phyloP scores from a whole-genome alignment of 2,113 vertebrate genomes.

The Oryzias woworae region DNA sequence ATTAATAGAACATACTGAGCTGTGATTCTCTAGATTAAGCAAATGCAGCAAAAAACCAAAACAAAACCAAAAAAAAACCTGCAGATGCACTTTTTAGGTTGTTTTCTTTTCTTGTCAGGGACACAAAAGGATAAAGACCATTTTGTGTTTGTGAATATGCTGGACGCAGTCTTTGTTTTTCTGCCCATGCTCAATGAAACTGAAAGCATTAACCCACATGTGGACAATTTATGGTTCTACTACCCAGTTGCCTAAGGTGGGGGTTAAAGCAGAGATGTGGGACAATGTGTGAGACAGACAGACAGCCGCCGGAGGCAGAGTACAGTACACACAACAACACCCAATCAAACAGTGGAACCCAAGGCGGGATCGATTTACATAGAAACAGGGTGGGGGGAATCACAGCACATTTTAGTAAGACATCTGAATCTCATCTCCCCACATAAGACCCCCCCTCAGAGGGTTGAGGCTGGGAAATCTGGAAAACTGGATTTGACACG shows the following conservation, averaged over 20 bases:
- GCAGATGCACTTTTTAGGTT: constrained; percentile 27
- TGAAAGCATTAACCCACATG: constrained; percentile 64
- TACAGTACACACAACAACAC: constrained; percentile 49
- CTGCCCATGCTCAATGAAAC: constrained; percentile 39
- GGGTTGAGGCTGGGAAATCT: constrained; percentile 42
- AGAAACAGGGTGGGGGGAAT: constrained; percentile 37
- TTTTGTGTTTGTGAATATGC: constrained; percentile 2
- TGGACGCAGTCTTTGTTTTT: constrained; percentile 32
- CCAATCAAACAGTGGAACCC: constrained; percentile 68
- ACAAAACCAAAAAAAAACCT: neutral
- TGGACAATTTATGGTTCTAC: constrained; percentile 40
- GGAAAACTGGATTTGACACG: constrained; percentile 60
- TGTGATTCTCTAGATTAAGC: constrained; percentile 66
- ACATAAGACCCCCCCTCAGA: constrained; percentile 51
- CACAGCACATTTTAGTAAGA: constrained; percentile 56
- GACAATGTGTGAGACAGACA: constrained; percentile 75
- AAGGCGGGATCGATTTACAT: constrained; percentile 70
- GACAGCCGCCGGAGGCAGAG: constrained; percentile 73
- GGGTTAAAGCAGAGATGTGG: constrained; percentile 46
- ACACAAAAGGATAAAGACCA: constrained; percentile 2
- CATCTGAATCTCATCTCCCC: constrained; percentile 51
- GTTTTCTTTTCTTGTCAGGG: constrained; percentile 4
- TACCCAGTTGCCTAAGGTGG: constrained; percentile 44
- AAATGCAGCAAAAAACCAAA: constrained; percentile 48
- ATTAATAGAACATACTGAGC: constrained; percentile 72